Evolutionary conservation across 2,797 vertebrate species (phyloP).

Genomic region (Podarcis siculus): DNA sequence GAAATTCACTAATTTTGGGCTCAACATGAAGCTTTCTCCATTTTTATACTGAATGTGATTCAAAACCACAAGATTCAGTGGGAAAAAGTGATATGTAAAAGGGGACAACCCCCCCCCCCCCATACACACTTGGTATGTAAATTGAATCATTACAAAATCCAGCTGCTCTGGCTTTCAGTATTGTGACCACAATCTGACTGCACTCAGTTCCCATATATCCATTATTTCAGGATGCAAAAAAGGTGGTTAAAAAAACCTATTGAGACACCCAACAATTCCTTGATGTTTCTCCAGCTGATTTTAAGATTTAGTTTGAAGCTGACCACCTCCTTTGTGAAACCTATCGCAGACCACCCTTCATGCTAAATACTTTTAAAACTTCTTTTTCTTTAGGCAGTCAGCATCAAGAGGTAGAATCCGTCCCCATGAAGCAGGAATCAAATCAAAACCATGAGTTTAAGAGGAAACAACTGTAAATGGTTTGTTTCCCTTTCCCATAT

Average conservation of each 20-base stretch:
- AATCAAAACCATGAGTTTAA: background rate
- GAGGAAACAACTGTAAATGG: background rate
- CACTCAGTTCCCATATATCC: background rate
- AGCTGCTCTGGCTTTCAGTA: background rate
- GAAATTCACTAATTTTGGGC: constrained; percentile 61
- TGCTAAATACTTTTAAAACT: background rate
- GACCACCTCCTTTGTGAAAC: background rate
- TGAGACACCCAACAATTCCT: background rate
- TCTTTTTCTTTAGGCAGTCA: background rate
- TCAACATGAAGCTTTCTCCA: constrained; percentile 33
- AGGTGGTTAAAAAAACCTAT: background rate
- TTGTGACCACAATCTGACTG: accelerated
- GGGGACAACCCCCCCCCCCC: background rate
- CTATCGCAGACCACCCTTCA: background rate
- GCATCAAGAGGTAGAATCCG: background rate
- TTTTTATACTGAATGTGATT: constrained; percentile 68
- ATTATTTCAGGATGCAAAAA: background rate
- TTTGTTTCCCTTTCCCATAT: background rate
- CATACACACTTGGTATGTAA: background rate
- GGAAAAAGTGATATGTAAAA: constrained; percentile 1
- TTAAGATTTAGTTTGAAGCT: accelerated
- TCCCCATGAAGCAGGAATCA: background rate
- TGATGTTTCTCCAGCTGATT: background rate
- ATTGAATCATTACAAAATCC: background rate
- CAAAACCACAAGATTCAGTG: constrained; percentile 51